phyloP scores from a whole-genome alignment of 2,113 vertebrate species.

The Pelusios castaneus region DNA sequence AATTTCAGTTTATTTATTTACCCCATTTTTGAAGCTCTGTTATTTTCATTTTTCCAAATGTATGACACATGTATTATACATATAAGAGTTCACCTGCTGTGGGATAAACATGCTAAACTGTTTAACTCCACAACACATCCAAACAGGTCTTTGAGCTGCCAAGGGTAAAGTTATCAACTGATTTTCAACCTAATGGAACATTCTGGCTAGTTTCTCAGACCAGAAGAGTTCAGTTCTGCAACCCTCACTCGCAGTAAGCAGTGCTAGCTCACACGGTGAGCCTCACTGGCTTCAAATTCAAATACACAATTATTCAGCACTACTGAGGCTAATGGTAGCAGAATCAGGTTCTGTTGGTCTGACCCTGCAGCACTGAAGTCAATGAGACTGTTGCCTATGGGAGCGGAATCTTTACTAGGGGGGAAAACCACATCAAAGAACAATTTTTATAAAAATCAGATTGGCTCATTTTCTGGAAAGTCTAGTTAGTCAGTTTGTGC shows the following conservation, averaged over 20 bases:
- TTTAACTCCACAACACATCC: accelerated
- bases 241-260: background rate
- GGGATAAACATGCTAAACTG: background rate
- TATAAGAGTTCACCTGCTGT: accelerated
- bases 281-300: background rate
- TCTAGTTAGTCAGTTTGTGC: background rate
- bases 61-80: accelerated
- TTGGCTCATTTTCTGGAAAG: background rate
- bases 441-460: background rate
- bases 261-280: background rate
- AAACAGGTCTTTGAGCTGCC: background rate
- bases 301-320: background rate
- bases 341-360: background rate
- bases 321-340: background rate
- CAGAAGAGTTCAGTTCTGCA: background rate
- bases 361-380: background rate
- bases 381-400: background rate
- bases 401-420: background rate
- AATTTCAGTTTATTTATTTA: background rate
- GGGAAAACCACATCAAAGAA: background rate
- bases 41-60: background rate
- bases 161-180: accelerated
- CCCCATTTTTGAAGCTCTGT: background rate
- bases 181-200: background rate
- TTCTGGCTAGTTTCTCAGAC: background rate